phyloP scores from a whole-genome alignment of 2,797 vertebrate species.

The Cossypha heuglini region DNA sequence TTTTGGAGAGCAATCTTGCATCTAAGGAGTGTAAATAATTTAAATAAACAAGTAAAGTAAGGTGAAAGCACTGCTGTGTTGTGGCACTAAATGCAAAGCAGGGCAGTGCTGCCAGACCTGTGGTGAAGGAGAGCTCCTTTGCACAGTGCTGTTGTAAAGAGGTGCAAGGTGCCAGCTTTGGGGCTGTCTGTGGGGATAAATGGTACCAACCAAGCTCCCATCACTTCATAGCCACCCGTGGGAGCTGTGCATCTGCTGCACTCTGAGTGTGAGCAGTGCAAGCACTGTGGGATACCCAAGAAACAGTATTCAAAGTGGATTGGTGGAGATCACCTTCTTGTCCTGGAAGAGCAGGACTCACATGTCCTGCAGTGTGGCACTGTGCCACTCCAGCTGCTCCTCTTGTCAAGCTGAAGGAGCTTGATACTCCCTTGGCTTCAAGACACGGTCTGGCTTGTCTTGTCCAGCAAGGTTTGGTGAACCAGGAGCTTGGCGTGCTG shows the following conservation, averaged over 20 bases:
- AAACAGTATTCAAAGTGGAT: accelerated
- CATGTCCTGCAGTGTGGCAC: background rate
- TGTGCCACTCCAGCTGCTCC: background rate
- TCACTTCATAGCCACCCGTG: accelerated
- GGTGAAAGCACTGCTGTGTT: slow-evolving; percentile 6
- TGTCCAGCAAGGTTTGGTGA: background rate
- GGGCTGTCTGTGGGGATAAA: background rate
- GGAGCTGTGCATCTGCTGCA: accelerated
- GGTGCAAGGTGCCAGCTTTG: background rate
- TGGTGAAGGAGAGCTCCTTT: background rate
- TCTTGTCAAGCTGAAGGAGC: background rate
- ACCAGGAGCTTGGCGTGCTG: background rate
- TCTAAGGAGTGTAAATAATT: slow-evolving; percentile 72
- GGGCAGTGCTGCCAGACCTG: background rate
- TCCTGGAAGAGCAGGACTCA: background rate
- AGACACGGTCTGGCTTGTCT: background rate
- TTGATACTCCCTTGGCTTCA: background rate
- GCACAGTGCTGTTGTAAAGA: accelerated
- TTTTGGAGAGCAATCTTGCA: slow-evolving; percentile 58
- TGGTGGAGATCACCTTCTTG: background rate
- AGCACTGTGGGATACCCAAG: accelerated
- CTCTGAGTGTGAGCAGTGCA: accelerated
- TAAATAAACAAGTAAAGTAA: slow-evolving; percentile 61
- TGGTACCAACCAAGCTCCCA: accelerated
- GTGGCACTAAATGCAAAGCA: background rate